Evolutionary conservation across 2,113 vertebrate genomes (phyloP).

Genomic region (Macheiramphus alcinus): DNA sequence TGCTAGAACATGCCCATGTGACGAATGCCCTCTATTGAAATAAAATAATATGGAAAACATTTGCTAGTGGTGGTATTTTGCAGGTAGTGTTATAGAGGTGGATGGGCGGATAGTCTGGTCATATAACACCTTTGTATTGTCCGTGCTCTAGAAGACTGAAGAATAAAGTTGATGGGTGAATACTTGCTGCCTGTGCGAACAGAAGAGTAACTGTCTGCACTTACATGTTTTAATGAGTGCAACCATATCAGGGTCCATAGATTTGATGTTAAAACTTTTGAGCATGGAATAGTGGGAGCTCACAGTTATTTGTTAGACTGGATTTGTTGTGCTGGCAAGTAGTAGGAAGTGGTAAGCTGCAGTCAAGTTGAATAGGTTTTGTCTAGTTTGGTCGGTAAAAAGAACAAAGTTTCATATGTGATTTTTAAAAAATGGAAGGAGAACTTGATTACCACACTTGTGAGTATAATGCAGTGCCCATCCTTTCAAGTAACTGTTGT

Average conservation of each 20-base stretch:
- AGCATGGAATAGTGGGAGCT: neutral
- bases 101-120: neutral
- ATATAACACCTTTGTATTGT: neutral
- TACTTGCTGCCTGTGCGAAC: neutral
- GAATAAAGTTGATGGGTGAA: neutral
- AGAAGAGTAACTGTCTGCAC: rapidly evolving
- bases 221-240: neutral
- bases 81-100: neutral
- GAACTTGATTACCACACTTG: neutral
- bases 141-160: neutral
- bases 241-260: rapidly evolving
- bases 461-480: neutral
- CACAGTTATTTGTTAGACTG: neutral
- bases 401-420: neutral
- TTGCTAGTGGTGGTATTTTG: neutral
- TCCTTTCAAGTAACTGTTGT: neutral
- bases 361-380: neutral
- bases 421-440: neutral
- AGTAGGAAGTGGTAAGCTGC: neutral
- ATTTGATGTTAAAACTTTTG: neutral
- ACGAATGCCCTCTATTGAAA: neutral
- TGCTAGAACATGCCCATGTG: neutral
- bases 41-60: neutral
- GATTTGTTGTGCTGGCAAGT: neutral
- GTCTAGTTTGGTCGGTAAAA: neutral